Evolutionary conservation across 2,113 vertebrate species (phyloP).

Genomic region (Semnopithecus entellus): DNA sequence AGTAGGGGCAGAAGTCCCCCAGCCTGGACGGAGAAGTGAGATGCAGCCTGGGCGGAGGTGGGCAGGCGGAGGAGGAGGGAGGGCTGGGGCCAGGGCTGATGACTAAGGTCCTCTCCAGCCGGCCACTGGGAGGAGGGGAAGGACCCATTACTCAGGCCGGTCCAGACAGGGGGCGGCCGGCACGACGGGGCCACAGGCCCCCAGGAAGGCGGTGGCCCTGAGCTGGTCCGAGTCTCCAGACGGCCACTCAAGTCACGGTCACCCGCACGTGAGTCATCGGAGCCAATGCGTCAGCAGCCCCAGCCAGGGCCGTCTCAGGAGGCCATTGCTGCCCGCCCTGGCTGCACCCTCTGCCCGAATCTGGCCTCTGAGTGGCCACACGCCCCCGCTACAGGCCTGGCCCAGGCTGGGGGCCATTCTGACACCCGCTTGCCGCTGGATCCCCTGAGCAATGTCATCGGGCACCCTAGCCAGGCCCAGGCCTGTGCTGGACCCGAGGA

Average conservation of each 20-base stretch:
- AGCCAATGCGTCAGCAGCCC: slow-evolving; percentile 67
- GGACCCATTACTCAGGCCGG: slow-evolving; percentile 64
- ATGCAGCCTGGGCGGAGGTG: not conserved
- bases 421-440: not conserved
- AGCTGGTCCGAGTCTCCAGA: slow-evolving; percentile 53
- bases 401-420: not conserved
- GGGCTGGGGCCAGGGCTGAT: not conserved
- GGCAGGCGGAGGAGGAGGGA: not conserved
- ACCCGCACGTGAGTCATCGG: slow-evolving; percentile 70
- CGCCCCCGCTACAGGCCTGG: not conserved
- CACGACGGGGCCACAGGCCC: not conserved
- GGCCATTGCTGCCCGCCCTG: slow-evolving; percentile 19
- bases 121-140: not conserved
- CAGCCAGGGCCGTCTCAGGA: slow-evolving; percentile 39
- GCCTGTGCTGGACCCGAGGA: not conserved
- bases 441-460: not conserved
- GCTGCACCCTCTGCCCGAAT: slow-evolving; percentile 17
- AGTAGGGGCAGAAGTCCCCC: not conserved
- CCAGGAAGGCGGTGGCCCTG: slow-evolving; percentile 52
- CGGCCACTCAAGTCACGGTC: slow-evolving; percentile 55
- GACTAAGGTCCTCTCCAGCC: slow-evolving; percentile 56
- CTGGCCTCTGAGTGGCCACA: not conserved
- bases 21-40: not conserved
- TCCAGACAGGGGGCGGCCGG: slow-evolving; percentile 70
- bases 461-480: not conserved